These are phyloP conservation scores for Cochlearius cochlearius DNA, from an alignment of 2,113 vertebrate genomes.

Conservation along the genomic window DNA sequence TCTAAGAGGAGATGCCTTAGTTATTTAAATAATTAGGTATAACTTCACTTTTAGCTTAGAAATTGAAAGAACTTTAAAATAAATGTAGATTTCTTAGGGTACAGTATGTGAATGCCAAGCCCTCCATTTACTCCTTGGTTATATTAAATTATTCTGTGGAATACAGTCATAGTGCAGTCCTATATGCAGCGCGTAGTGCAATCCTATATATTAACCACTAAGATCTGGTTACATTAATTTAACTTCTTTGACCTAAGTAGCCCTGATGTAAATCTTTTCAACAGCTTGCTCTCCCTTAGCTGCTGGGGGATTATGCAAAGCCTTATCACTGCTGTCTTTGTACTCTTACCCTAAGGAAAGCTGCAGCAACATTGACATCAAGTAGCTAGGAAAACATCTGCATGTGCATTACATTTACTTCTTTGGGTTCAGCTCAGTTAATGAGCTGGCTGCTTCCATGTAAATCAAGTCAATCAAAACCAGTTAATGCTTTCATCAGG, in stretches of 20 bases:
- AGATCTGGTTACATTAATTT: slow-evolving; percentile 61
- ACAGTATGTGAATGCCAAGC: not conserved
- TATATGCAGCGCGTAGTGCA: not conserved
- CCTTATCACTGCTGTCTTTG: slow-evolving; percentile 60
- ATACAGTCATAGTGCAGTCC: not conserved
- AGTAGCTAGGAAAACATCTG: slow-evolving; percentile 62
- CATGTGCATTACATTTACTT: slow-evolving; percentile 35
- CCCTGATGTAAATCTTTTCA: slow-evolving; percentile 50
- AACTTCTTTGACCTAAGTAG: slow-evolving; percentile 60
- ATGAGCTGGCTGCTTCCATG: slow-evolving; percentile 53
- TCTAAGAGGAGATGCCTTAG: not conserved
- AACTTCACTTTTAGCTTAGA: not conserved
- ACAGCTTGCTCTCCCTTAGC: slow-evolving; percentile 7
- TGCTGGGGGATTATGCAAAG: slow-evolving; percentile 13
- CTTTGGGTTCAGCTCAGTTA: slow-evolving; percentile 53
- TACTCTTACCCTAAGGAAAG: slow-evolving; percentile 3
- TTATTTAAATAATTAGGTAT: not conserved
- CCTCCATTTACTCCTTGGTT: not conserved
- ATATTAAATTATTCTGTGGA: not conserved
- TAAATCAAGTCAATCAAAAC: slow-evolving; percentile 65
- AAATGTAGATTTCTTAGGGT: not conserved
- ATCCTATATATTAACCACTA: not conserved
- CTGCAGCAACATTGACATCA: slow-evolving; percentile 36
- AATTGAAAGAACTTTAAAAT: not conserved
- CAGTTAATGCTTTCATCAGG: slow-evolving; percentile 73